Base-by-base conservation (phyloP, 2,113 vertebrate genomes). In the Saguinus midas region DNA sequence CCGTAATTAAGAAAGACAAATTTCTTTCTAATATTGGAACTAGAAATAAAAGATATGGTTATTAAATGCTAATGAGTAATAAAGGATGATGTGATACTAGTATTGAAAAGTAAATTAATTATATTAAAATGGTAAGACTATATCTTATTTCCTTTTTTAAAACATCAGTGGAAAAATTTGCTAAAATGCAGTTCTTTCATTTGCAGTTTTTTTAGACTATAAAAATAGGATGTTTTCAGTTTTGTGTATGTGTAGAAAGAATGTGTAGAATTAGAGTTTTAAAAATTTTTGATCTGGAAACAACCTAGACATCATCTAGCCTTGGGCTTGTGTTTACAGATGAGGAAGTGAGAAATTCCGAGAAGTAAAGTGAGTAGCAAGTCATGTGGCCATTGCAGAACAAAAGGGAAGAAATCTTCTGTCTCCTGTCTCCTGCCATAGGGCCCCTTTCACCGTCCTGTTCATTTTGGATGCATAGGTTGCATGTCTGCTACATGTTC, bases 231-330 rank as follows among this genome's bases (percentile, higher is more conserved):
- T 83, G 16, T 68, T 88, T 90, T 81, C 35, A 85, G n/a, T 32
- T 78, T 90, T 95, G 27, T 84, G 32, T 87, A 35, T 23, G 37
- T 90, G 21, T 78, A 21, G n/a, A 73, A 55, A 88, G 52, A 88
- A 68, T 83, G 40, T 55, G 4, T 57, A 84, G 83, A 90, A 78
- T 92, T 87, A 48, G 58, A 83, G 2, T 35, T 75, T 94, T 91
- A 75, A 85, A 88, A 68, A 52, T 48, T 61, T 90, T 94, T 89
- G 17, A 43, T 91, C 61, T 94, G 78, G 95, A 96, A 96, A 91
- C 95, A 94, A 96, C 85, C 83, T 88, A 91, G 45, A 73, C 27
- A 43, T 72, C 40, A 50, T 64, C 43, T 55, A 66, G 27, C 32
- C 55, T 55, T 10, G 25, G 80, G 45, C 20, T 23, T 21, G 1